Evolutionary conservation across 2,797 vertebrate genomes (phyloP), one percentile per base, ranked within the genome.

Genomic region (Hybognathus amarus): DNA sequence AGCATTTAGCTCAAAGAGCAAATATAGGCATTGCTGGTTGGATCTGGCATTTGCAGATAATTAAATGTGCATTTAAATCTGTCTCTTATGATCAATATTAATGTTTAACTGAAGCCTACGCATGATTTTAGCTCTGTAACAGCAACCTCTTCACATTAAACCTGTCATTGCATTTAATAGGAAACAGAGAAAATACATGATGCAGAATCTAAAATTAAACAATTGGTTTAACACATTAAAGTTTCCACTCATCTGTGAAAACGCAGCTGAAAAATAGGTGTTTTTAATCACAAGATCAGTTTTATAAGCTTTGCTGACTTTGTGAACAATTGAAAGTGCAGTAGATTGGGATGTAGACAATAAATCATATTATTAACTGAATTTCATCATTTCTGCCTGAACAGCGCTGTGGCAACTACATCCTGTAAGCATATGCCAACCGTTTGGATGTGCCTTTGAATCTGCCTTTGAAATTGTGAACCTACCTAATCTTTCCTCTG

Each of bases 401-500:
- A 56, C 74, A 77, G 64, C 4, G 64, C 30, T 78, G 52, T 77
- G 64, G 74, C 74, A 77, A 77, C 66, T 70, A 36, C 75, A 50
- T 69, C 64, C 82, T 77, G 64, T 83, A 77, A 63, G 82, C 80
- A 67, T 71, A 76, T 68, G 80, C 75, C 66, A 70, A 27, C 45
- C 63, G 24, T 74, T 84, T 52, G 18, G 76, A 73, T 54, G 54
- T 73, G 56, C 54, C 71, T 80, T 85, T 67, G 77, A 77, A 85
- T 85, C 69, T 77, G 61, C 73, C 75, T 77, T 82, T 87, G 68
- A 83, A 85, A 66, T 47, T 22, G 47, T 63, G 50, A 79, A 64
- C 61, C 67, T 40, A 73, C 80, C n/a, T 68, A 83, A 76, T 80
- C 47, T 83, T 68, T 76, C 76, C 76, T 47, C 40, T 64, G 76